Evolutionary conservation across 2,797 vertebrate genomes (phyloP).

Genomic region (Pantherophis alleghaniensis): DNA sequence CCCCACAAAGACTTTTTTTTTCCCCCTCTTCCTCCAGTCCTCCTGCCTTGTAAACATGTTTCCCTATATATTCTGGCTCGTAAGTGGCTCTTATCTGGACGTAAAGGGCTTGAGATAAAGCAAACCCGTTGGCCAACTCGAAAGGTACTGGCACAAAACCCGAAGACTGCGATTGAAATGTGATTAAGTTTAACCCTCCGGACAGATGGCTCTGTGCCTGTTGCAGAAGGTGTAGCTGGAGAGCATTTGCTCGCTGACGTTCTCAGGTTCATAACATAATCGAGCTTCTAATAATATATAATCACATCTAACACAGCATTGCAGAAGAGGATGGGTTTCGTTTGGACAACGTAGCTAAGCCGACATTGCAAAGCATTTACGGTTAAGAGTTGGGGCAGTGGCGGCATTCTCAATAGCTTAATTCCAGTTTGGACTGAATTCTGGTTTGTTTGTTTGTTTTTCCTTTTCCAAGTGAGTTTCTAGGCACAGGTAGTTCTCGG

Average conservation of each 20-base stretch:
- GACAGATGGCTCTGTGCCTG: not conserved
- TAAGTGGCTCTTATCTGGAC: conserved; percentile 44
- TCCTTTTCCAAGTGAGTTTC: not conserved
- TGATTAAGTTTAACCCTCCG: not conserved
- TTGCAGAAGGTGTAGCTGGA: not conserved
- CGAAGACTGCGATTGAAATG: not conserved
- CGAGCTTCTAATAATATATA: no score
- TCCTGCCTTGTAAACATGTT: conserved; percentile 54
- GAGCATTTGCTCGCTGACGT: not conserved
- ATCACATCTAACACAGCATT: not conserved
- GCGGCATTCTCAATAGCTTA: not conserved
- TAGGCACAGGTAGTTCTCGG: no score
- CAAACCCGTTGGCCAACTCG: conserved; percentile 31
- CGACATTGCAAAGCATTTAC: not conserved
- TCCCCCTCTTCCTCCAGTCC: not conserved
- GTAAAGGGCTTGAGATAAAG: conserved; percentile 21
- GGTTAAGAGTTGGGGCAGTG: no score
- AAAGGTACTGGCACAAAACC: conserved; percentile 5
- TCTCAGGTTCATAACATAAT: not conserved
- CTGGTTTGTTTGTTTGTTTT: not conserved
- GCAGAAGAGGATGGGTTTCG: not conserved
- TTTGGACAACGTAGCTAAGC: not conserved
- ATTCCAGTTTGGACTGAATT: not conserved
- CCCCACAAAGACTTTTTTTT: not conserved
- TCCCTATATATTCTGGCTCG: conserved; percentile 22